These are phyloP conservation scores for Disparrhopalites patrizii DNA, from an alignment of 2,888 invertebrate species.

Conservation along the genomic window DNA sequence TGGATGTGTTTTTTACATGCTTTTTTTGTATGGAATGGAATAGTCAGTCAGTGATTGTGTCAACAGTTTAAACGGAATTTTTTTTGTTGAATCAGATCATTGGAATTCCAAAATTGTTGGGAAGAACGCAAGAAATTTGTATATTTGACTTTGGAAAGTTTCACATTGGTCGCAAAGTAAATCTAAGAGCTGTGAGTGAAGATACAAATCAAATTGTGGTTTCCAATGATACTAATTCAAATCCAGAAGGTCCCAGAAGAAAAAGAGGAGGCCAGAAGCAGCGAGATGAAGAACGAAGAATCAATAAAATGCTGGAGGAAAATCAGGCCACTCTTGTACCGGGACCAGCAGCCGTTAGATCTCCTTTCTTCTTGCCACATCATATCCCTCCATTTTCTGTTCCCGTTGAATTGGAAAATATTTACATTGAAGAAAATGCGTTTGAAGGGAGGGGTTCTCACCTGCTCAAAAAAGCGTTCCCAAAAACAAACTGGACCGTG, in stretches of 20 bases:
- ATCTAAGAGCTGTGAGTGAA: not conserved
- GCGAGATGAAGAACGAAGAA: not conserved
- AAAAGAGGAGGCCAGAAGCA: not conserved
- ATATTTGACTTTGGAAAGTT: conserved; percentile 5
- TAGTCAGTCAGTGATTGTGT: too few relatives aligned
- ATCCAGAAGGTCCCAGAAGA: not conserved
- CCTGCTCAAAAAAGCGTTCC: not conserved
- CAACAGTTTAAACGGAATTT: not conserved
- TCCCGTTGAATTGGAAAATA: not conserved
- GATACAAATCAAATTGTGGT: not conserved
- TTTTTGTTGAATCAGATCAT: too few relatives aligned
- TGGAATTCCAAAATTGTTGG: not conserved
- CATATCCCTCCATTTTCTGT: not conserved
- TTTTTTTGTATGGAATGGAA: not conserved
- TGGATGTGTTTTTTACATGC: not conserved
- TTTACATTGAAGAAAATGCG: not conserved
- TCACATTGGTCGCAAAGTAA: not conserved
- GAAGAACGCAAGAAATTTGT: not conserved
- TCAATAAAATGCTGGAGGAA: not conserved
- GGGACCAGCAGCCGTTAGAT: not conserved
- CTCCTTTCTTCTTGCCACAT: not conserved
- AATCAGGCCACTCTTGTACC: not conserved
- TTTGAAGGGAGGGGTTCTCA: not conserved
- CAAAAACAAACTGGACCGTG: not conserved
- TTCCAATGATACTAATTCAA: not conserved